These are phyloP conservation scores for Theropithecus gelada DNA, from an alignment of 2,113 vertebrate genomes.

Conservation along the genomic window DNA sequence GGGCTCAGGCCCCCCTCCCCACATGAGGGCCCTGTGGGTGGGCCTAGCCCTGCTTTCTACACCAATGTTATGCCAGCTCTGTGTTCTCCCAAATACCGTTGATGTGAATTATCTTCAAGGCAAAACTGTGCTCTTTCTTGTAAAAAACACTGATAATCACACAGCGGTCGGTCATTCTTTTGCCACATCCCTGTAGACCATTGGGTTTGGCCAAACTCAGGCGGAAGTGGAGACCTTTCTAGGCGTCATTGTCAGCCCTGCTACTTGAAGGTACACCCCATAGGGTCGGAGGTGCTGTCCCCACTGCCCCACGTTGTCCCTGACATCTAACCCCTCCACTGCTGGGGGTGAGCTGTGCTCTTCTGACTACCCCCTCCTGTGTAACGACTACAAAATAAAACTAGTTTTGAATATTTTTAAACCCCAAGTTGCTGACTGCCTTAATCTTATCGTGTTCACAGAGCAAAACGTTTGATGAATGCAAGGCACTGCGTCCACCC, in stretches of 20 bases:
- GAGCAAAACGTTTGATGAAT: not conserved
- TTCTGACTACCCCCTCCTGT: not conserved
- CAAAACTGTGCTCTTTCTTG: not conserved
- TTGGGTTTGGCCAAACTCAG: too few relatives aligned
- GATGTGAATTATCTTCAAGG: not conserved
- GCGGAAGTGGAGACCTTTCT: not conserved
- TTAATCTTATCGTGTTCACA: rapidly evolving
- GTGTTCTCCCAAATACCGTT: not conserved
- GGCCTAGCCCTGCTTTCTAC: not conserved
- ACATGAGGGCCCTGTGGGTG: rapidly evolving
- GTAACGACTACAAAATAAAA: conserved; percentile 74
- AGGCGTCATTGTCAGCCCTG: not conserved
- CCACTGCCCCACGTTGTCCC: not conserved
- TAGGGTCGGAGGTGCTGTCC: not conserved
- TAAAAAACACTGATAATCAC: not conserved
- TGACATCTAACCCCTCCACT: not conserved
- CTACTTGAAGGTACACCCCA: not conserved
- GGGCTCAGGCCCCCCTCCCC: not conserved
- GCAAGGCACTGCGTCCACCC: rapidly evolving
- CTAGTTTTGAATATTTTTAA: conserved; percentile 53
- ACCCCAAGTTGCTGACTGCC: not conserved
- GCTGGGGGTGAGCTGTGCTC: not conserved
- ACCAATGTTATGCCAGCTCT: rapidly evolving
- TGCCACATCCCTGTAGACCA: rapidly evolving
- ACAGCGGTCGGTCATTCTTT: not conserved